These are phyloP conservation scores for cattle (Bos taurus) DNA, from an alignment of 2,113 vertebrate genomes.

Conservation along the genomic window DNA sequence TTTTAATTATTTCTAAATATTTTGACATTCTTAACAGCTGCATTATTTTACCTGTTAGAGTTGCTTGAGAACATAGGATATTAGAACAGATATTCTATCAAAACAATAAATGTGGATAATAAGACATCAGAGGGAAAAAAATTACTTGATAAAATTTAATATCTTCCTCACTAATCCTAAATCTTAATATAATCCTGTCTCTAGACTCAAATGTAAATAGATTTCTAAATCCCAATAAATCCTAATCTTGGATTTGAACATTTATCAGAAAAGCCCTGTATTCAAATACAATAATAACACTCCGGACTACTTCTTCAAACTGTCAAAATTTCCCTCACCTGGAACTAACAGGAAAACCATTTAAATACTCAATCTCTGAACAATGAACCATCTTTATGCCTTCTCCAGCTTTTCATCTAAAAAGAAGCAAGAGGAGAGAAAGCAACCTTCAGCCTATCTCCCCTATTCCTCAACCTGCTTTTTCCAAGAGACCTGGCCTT, in stretches of 20 bases:
- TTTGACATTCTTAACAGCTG: not conserved
- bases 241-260: constrained; percentile 16
- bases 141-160: not conserved
- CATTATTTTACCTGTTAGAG: not conserved
- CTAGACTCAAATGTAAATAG: constrained; percentile 10
- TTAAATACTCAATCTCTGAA: not conserved
- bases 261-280: constrained; percentile 2
- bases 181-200: not conserved
- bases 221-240: constrained; percentile 5
- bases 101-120: not conserved
- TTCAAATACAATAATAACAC: constrained; percentile 17
- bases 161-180: not conserved
- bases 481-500: not conserved
- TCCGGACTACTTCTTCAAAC: not conserved
- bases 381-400: not conserved
- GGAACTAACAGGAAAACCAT: not conserved
- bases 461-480: not conserved
- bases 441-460: not conserved
- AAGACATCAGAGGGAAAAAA: not conserved
- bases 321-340: not conserved
- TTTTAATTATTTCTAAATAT: constrained; percentile 34
- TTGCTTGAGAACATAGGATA: not conserved
- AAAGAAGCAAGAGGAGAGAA: not conserved
- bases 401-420: not conserved
- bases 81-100: not conserved